phyloP scores from a whole-genome alignment of 2,113 vertebrate species.

The Arvicanthis niloticus region DNA sequence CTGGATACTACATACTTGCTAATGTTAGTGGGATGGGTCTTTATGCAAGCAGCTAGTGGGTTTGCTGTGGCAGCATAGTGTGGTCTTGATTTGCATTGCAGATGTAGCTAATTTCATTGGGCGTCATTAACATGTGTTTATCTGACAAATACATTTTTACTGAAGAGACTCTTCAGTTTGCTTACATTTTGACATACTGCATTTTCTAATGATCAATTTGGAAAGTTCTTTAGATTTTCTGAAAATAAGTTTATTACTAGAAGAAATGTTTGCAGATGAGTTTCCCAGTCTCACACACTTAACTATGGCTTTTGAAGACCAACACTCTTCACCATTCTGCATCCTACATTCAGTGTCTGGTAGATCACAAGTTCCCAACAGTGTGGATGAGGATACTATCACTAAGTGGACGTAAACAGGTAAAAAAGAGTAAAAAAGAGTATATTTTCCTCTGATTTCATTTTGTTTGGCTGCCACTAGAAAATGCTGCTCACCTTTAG shows the following conservation, averaged over 20 bases:
- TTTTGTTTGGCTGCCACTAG: background rate
- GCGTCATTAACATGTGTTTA: background rate
- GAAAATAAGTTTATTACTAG: background rate
- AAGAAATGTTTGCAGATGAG: background rate
- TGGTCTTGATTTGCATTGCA: conserved; percentile 4
- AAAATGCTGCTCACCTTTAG: background rate
- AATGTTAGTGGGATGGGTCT: background rate
- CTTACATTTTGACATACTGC: background rate
- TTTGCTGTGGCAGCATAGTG: background rate
- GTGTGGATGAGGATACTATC: too few relatives aligned
- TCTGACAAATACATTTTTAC: background rate
- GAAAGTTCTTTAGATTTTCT: background rate
- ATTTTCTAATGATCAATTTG: background rate
- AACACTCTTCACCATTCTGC: background rate
- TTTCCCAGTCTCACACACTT: background rate
- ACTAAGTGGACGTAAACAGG: too few relatives aligned
- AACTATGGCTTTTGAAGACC: background rate
- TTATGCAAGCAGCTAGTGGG: background rate
- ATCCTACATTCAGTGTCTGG: background rate
- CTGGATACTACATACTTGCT: background rate
- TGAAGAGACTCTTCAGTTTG: background rate
- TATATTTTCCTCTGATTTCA: background rate
- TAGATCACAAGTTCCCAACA: background rate
- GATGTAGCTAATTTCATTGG: background rate
- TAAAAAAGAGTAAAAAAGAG: background rate